Base-by-base conservation (phyloP, 2,797 vertebrate genomes). In the Eulemur albifrons region DNA sequence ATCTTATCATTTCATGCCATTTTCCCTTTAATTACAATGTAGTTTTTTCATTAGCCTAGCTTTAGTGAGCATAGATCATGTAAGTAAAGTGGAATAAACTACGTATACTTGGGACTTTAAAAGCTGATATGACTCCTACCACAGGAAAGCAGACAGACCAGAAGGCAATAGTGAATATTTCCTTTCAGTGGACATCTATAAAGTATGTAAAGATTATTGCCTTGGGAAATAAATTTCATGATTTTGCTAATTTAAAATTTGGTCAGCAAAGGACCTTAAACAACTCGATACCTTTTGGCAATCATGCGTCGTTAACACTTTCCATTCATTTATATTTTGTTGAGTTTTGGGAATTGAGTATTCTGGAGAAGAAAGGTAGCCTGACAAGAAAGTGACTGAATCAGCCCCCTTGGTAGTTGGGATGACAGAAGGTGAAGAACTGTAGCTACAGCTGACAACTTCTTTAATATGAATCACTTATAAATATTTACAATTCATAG, bases 401-500 rank as follows among this genome's bases (percentile, higher is more conserved):
- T 98, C 94, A 96, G 97, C 88, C 97, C 98, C 97, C 98, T 98
- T 98, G 98, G 98, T 98, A 98, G 96, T 77, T 97, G 43, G 88
- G 94, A 98, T 98, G 98, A 98, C 98, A 98, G 97, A 98, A 98
- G 98, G 98, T 98, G 98, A 99, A 98, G 97, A 97, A 96, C 94
- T 95, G 69, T 97, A 98, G 94, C 97, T 98, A 93, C 93, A 97
- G 98, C 96, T 98, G 98, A 98, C 98, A 98, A 98, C 96, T 98
- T 98, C 97, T 98, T 99, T 98, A 98, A 98, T 98, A 98, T 95
- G 97, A 98, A 93, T 96, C 98, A 97, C 98, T 98, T 98, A 98
- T 98, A 98, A 98, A 98, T 99, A 98, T 98, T 98, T 98, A 99
- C 98, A 97, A 98, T 98, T 98, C 97, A 97, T 97, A 98, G 98